Conservation (phyloP, 2,888 invertebrate genomes). For the Tortrix viridana region DNA sequence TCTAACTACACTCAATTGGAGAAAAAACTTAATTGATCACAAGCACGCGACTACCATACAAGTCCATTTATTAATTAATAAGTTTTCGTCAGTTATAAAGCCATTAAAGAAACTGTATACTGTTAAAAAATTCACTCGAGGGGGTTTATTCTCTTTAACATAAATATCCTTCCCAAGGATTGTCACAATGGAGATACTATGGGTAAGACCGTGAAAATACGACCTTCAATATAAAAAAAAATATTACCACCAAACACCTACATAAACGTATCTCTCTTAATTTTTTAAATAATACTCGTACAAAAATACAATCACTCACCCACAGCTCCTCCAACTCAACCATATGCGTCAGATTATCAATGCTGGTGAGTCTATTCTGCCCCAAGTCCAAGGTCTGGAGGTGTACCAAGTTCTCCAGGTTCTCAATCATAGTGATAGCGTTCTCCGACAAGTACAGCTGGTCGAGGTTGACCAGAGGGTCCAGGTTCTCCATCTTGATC, state of each 20-base stretch:
- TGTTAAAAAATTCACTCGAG: too few species aligned
- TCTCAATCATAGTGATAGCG: slow-evolving; percentile 92
- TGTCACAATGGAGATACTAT: too few species aligned
- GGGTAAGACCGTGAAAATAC: too few species aligned
- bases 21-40: slow-evolving; percentile 1
- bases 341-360: slow-evolving; percentile 92
- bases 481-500: slow-evolving; percentile 93
- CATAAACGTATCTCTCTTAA: too few species aligned
- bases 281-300: too few species aligned
- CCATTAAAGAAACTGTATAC: too few species aligned
- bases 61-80: not conserved
- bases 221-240: too few species aligned
- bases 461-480: slow-evolving; percentile 88
- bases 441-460: slow-evolving; percentile 98
- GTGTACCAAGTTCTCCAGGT: slow-evolving; percentile 87
- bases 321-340: slow-evolving; percentile 95
- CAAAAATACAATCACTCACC: too few species aligned
- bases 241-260: too few species aligned
- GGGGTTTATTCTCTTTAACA: too few species aligned
- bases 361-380: slow-evolving; percentile 91
- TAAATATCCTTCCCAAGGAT: too few species aligned
- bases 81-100: too few species aligned
- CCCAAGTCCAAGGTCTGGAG: slow-evolving; percentile 96
- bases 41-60: not conserved
- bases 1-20: slow-evolving; percentile 1